Base-by-base conservation (phyloP, 2,113 vertebrate species). In the Limnothrissa miodon region DNA sequence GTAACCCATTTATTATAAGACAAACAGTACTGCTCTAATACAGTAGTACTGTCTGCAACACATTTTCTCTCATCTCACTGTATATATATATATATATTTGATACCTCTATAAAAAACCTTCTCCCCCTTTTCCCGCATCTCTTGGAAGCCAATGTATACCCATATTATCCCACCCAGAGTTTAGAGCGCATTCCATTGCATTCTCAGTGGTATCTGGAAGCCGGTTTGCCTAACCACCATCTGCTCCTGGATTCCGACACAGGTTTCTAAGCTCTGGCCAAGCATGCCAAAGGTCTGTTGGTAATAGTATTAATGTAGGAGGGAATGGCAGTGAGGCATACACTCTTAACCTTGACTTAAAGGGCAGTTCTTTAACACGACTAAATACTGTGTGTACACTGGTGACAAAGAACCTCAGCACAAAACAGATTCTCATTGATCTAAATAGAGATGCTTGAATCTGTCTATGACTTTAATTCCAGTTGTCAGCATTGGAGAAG, bases 191-290 rank as follows among this genome's bases (percentile, higher is more conserved):
- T 66, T 33, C 29, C 59, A 33, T 25, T 25, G 59, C 59, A 29
- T 33, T 66, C 59, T 66, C 59, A 66, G 59, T 25, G 29, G 59
- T 66, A 66, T 66, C 25, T 66, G 59, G 59, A 66, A 66, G 51
- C 51, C 29, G 33, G 13, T n/a, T 66, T 56, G 51, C 25, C 59
- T 11, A 9, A 66, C 59, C 25, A 56, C 29, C 59, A 66, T 29
- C 59, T 66, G 25, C 59, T 66, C 59, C 13, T 25, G 29, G 13
- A 66, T 9, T 66, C 59, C 29, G 59, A 33, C 1, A 10, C 59
- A 66, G 59, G 25, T 56, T 56, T 56, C 6, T 33, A 33, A 33
- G 25, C 29, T 66, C 29, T 33, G 21, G 51, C 51, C 51, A 56
- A 56, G 21, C 51, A 23, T 56, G 51, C 51, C 51, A 56, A 56